Evolutionary conservation across 2,888 invertebrate genomes (phyloP).

Genomic region (Yponomeuta sedellus): DNA sequence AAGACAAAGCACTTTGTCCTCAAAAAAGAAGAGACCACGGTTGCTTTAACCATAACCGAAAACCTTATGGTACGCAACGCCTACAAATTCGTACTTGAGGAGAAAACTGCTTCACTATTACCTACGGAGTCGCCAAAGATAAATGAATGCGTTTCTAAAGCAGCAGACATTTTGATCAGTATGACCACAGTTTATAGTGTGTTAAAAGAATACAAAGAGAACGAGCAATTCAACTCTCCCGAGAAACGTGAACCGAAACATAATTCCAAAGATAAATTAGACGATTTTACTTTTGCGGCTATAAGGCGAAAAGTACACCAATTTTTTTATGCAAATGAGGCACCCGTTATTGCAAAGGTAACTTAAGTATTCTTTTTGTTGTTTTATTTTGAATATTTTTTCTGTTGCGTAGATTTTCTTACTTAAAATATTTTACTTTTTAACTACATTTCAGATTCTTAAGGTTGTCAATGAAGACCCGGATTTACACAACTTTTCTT

Average conservation of each 20-base stretch:
- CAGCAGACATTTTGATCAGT: conserved; percentile 13
- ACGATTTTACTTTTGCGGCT: conserved; percentile 10
- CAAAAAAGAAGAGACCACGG: conserved; percentile 10
- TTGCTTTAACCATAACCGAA: conserved; percentile 5
- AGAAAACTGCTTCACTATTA: conserved; percentile 1
- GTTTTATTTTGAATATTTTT: not conserved
- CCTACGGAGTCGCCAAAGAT: conserved; percentile 1
- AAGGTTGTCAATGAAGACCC: not conserved
- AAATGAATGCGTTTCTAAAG: conserved; percentile 13
- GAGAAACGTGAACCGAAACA: not conserved
- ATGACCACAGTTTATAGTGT: conserved; percentile 11
- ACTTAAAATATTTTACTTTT: too few species aligned
- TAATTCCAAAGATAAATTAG: not conserved
- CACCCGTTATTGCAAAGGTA: conserved; percentile 15
- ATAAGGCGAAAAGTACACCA: not conserved
- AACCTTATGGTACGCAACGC: conserved; percentile 7
- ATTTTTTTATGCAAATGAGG: conserved; percentile 12
- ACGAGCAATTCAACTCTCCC: conserved; percentile 9
- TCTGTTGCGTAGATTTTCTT: not conserved
- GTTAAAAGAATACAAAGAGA: conserved; percentile 14
- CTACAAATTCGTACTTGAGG: conserved; percentile 9
- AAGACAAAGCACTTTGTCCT: not conserved
- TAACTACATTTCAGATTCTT: conserved; percentile 11
- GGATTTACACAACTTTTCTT: conserved; percentile 9
- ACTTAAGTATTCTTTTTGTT: not conserved